Percentiles rank a stretch among this genome's conserved stretches.
Evolutionary conservation across 1,140 invertebrate species (phyloP).

Genomic region (Condylostylus longicornis): DNA sequence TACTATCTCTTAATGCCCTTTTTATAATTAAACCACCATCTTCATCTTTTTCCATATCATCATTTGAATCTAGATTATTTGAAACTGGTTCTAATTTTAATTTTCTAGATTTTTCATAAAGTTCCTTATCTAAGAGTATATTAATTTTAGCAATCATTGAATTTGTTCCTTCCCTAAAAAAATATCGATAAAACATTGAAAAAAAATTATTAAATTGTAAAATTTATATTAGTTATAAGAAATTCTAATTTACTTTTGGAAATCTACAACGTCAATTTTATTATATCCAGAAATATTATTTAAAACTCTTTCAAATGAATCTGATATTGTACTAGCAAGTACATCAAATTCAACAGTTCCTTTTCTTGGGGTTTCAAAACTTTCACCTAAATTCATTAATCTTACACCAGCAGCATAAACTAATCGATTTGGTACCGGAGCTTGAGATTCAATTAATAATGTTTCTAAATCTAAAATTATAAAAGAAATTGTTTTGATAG

Average conservation of each 20-base stretch:
- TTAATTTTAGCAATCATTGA: slow-evolving; percentile 49
- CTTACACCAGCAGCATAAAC: slow-evolving; percentile 59
- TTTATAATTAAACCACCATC: slow-evolving; percentile 37
- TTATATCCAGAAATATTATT: slow-evolving; percentile 55
- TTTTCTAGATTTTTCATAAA: slow-evolving; percentile 40
- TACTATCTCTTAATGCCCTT: slow-evolving; percentile 46
- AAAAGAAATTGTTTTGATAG: too few species aligned
- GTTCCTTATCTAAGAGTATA: slow-evolving; percentile 47
- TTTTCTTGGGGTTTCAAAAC: slow-evolving; percentile 50
- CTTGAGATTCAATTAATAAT: slow-evolving; percentile 41
- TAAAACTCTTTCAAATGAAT: slow-evolving; percentile 47
- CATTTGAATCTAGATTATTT: slow-evolving; percentile 26
- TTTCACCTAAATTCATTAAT: slow-evolving; percentile 57
- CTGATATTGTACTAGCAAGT: slow-evolving; percentile 50
- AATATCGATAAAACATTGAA: slow-evolving; percentile 5
- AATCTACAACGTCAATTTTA: slow-evolving; percentile 47
- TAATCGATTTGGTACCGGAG: slow-evolving; percentile 42
- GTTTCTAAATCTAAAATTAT: slow-evolving; percentile 31
- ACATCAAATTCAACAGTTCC: slow-evolving; percentile 56
- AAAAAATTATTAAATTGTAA: slow-evolving; percentile 3
- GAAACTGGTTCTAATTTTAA: slow-evolving; percentile 32
- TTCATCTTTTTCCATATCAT: slow-evolving; percentile 24
- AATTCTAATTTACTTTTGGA: slow-evolving; percentile 48
- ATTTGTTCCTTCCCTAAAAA: slow-evolving; percentile 36
- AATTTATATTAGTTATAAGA: background rate